A percentile compares a stretch with the other conserved stretches of the same genome.
Conservation (phyloP, 2,113 vertebrate genomes). For the Diadophis punctatus region DNA sequence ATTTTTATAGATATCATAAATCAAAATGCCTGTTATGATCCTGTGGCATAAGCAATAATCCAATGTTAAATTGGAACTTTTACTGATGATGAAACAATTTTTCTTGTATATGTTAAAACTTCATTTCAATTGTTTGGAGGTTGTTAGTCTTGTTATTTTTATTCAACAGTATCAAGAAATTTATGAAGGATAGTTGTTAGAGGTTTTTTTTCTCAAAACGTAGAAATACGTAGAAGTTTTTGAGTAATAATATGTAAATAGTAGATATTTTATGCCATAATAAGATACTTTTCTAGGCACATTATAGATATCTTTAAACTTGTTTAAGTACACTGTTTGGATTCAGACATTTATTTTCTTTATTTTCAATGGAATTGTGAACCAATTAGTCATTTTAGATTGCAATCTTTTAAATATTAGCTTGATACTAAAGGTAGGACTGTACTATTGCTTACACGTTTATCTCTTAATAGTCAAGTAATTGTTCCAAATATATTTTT, state of each 20-base stretch:
- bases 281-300: slow-evolving; percentile 19
- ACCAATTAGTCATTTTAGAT: not conserved
- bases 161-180: slow-evolving; percentile 30
- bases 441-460: not conserved
- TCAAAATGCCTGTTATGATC: slow-evolving; percentile 26
- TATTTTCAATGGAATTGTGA: not conserved
- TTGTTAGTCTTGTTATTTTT: slow-evolving; percentile 27
- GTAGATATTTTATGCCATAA: not conserved
- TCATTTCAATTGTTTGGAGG: slow-evolving; percentile 27
- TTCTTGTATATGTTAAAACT: slow-evolving; percentile 28
- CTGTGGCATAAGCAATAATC: slow-evolving; percentile 9
- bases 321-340: not conserved
- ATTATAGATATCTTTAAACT: slow-evolving; percentile 25
- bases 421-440: not conserved
- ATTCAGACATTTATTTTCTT: not conserved
- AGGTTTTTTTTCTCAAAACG: slow-evolving; percentile 26
- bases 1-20: slow-evolving; percentile 14
- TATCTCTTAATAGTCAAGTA: not conserved
- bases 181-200: not conserved
- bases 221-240: slow-evolving; percentile 18
- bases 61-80: not conserved
- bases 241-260: slow-evolving; percentile 14
- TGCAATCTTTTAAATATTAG: not conserved
- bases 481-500: not conserved
- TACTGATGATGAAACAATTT: not conserved